A percentile compares a stretch with the other conserved stretches of the same genome.
phyloP scores from a whole-genome alignment of 2,888 invertebrate genomes.

The Pocota personata region DNA sequence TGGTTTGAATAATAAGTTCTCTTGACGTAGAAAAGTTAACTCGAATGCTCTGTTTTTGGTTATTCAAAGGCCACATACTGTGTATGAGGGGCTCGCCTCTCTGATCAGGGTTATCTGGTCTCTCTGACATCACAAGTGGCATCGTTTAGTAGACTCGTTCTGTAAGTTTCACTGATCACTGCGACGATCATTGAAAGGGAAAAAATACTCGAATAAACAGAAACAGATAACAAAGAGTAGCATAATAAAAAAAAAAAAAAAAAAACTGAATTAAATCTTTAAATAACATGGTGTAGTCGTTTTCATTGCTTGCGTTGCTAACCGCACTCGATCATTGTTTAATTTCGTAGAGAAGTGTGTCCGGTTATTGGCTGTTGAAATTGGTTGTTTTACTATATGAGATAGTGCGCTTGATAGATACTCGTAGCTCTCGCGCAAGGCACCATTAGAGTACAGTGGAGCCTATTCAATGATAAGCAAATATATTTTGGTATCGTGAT shows the following conservation, averaged over 20 bases:
- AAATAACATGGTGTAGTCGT: conserved; percentile 22
- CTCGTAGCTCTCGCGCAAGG: background rate
- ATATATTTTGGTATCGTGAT: background rate
- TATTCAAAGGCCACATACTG: conserved; percentile 45
- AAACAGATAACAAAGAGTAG: conserved; percentile 39
- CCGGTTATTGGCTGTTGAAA: conserved; percentile 17
- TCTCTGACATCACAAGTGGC: conserved; percentile 55
- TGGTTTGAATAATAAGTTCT: conserved; percentile 21
- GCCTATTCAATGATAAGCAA: conserved; percentile 9
- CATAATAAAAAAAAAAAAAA: conserved; percentile 44
- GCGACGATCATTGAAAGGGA: background rate
- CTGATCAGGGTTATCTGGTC: conserved; percentile 55
- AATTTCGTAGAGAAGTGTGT: conserved; percentile 20
- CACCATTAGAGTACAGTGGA: conserved; percentile 1
- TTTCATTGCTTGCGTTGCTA: conserved; percentile 33
- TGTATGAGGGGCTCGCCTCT: conserved; percentile 64
- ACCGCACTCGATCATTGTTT: conserved; percentile 28
- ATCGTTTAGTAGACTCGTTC: conserved; percentile 15
- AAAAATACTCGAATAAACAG: conserved; percentile 18
- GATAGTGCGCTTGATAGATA: background rate
- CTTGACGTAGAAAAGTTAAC: conserved; percentile 19
- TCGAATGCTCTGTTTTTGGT: background rate
- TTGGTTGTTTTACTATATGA: conserved; percentile 1
- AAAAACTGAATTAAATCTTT: conserved; percentile 32
- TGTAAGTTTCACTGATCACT: conserved; percentile 25